Conservation (phyloP, 2,113 vertebrate species). For the Aegotheles bennettii region DNA sequence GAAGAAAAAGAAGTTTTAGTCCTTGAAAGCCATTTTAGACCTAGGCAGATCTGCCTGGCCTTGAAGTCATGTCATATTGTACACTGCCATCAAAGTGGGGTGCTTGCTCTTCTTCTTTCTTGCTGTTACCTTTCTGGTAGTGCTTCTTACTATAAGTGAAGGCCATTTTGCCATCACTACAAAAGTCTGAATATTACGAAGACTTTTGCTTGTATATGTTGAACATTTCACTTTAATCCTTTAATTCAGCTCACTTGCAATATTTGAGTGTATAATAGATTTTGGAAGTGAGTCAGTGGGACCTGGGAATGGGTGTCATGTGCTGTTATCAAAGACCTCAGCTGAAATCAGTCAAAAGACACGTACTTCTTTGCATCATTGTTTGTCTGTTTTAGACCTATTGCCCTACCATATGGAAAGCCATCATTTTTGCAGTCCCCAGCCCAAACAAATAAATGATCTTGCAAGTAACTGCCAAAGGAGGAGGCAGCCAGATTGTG, state of each 20-base stretch:
- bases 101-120: background rate
- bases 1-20: background rate
- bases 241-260: background rate
- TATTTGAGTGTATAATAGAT: background rate
- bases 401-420: background rate
- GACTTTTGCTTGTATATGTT: background rate
- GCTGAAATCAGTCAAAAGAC: background rate
- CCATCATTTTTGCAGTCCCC: background rate
- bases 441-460: background rate
- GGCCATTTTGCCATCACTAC: background rate
- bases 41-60: background rate
- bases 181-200: background rate
- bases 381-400: background rate
- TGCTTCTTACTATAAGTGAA: background rate
- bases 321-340: background rate
- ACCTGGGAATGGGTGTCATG: background rate
- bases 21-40: background rate
- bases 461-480: background rate
- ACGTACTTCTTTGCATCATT: rapidly evolving
- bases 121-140: background rate
- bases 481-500: background rate
- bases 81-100: background rate
- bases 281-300: background rate
- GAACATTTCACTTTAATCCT: background rate
- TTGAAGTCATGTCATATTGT: background rate